Evolutionary conservation across 2,113 vertebrate genomes (phyloP), one percentile per base, ranked within the genome.

Genomic region (Nettapus auritus): DNA sequence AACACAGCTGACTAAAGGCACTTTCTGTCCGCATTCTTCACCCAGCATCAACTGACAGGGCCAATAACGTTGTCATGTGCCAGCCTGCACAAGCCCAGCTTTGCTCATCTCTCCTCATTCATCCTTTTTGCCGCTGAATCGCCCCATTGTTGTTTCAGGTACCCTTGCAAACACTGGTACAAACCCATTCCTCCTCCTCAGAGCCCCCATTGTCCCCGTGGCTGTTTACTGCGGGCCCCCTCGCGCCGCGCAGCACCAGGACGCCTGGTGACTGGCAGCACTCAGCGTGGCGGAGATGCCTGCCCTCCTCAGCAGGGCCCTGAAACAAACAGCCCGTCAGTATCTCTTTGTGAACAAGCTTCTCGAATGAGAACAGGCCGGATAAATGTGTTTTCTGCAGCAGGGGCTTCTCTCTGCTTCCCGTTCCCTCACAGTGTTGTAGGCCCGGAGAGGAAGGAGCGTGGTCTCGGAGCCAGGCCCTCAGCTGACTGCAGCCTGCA

Each of bases 131-230:
- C 80, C 2, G 73, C 78, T 97, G 55, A 97, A 97, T 97, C 19
- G 76, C 44, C 88, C 88, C 88, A 89, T 97, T 97, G 92, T 97
- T 80, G 44, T 38, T 50, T 25, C 86, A 94, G 94, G 92, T 96
- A 92, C 96, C 88, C 91, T 70, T 11, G 56, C 75, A 12, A 96
- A 96, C 86, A 91, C 92, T 97, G 96, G 96, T 96, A 97, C 97
- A 96, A 89, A 34, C 77, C 71, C 96, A 22, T 52, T n/a, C 66
- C 69, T 38, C 81, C 91, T 88, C 90, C 82, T 85, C 52, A 95
- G 86, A 78, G 90, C 2, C 52, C 89, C 96, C 89, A 89, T 97
- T 97, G 97, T 97, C 80, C 81, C 73, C 11, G 5, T 1, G 15
- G 71, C 86, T 97, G 97, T 97, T 97, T 97, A 97, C 93, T 93